phyloP scores from a whole-genome alignment of 2,797 vertebrate species.

The Ataeniobius toweri region DNA sequence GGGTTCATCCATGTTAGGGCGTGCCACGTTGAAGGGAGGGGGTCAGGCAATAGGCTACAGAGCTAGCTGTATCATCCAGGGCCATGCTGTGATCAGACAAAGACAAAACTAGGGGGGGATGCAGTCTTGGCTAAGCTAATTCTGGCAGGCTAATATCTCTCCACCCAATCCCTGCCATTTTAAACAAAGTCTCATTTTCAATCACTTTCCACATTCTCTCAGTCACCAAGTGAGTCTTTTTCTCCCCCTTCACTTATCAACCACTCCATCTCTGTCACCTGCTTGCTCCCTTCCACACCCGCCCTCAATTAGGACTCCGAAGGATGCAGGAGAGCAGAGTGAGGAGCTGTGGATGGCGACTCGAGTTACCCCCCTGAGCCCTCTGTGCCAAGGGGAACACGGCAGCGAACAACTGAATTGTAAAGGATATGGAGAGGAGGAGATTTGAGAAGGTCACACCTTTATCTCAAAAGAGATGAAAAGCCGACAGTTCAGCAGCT shows the following conservation, averaged over 20 bases:
- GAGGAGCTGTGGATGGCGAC: conserved; percentile 28
- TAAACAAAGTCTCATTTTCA: conserved; percentile 30
- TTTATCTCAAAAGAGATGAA: conserved; percentile 51
- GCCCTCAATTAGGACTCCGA: conserved; percentile 32
- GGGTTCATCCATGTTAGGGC: conserved; percentile 64
- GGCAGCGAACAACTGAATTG: conserved; percentile 58
- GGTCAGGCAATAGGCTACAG: conserved; percentile 27
- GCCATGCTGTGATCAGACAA: conserved; percentile 72
- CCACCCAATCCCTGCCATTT: conserved; percentile 20
- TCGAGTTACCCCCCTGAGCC: conserved; percentile 63
- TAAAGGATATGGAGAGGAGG: conserved; percentile 54
- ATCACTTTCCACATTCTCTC: conserved; percentile 24
- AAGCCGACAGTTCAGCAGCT: conserved; percentile 56
- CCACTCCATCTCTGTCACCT: conserved; percentile 46
- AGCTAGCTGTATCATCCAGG: conserved; percentile 49
- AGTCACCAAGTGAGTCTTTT: not conserved
- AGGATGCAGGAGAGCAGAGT: conserved; percentile 22
- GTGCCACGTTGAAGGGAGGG: conserved; percentile 47
- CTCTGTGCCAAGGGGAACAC: conserved; percentile 58
- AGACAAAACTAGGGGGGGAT: conserved; percentile 61
- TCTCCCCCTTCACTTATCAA: conserved; percentile 29
- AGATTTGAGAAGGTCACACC: conserved; percentile 55
- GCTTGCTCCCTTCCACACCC: conserved; percentile 21
- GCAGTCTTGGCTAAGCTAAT: conserved; percentile 57
- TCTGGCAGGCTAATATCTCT: conserved; percentile 35